These are phyloP conservation scores for Coptodon bakossiorum DNA, from an alignment of 2,113 vertebrate genomes.

Conservation along the genomic window DNA sequence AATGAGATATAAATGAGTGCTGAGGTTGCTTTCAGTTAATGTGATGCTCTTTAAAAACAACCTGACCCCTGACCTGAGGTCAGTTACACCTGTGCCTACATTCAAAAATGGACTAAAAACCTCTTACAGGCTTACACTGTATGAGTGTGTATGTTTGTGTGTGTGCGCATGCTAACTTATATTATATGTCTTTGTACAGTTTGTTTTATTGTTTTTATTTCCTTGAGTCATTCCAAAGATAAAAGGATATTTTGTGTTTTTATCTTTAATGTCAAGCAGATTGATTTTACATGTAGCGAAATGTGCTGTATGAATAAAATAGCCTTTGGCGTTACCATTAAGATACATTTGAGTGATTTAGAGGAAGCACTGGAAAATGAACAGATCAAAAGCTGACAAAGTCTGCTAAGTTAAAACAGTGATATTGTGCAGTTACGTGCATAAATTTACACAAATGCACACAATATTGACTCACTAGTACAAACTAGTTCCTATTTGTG, in stretches of 20 bases:
- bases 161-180: neutral
- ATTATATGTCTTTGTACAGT: neutral
- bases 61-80: neutral
- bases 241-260: neutral
- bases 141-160: neutral
- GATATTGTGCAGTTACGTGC: neutral
- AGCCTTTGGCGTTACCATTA: neutral
- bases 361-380: neutral
- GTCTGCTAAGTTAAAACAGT: neutral
- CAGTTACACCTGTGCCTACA: neutral
- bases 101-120: neutral
- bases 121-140: neutral
- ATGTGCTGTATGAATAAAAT: neutral
- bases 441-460: neutral
- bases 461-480: neutral
- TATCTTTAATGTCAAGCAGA: neutral
- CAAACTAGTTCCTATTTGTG: neutral
- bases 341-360: neutral
- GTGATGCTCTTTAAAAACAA: neutral
- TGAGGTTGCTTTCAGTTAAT: neutral
- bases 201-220: neutral
- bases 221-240: neutral
- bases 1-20: neutral
- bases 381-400: neutral
- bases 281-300: neutral